Percentiles rank a stretch among this genome's conserved stretches.
phyloP scores from a whole-genome alignment of 2,888 invertebrate species.

The Ormyrus rosae region DNA sequence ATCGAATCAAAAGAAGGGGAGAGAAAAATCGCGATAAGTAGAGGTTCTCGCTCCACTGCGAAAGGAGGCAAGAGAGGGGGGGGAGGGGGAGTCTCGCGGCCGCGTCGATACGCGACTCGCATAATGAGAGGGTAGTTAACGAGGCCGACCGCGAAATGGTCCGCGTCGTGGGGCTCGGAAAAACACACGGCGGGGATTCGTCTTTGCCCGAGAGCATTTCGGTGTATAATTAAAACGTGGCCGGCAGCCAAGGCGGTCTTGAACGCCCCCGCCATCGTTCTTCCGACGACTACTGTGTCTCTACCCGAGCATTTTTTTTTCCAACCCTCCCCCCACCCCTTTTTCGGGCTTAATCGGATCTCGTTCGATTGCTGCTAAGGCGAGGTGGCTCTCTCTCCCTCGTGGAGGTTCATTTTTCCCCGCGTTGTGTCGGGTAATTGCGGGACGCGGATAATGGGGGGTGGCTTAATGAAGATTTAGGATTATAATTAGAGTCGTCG shows the following conservation, averaged over 20 bases:
- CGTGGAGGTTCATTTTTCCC: slow-evolving; percentile 3
- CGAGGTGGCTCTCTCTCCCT: background rate
- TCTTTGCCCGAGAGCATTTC: slow-evolving; percentile 13
- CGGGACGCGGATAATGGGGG: background rate
- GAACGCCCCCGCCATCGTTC: slow-evolving; percentile 5
- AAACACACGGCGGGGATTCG: background rate
- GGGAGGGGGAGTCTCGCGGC: too few species aligned
- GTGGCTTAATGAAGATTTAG: slow-evolving; percentile 18
- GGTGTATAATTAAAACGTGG: slow-evolving; percentile 47
- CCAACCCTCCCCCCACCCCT: background rate
- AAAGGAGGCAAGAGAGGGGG: too few species aligned
- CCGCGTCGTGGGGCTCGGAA: too few species aligned
- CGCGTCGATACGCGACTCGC: slow-evolving; percentile 53
- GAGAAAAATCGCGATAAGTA: too few species aligned
- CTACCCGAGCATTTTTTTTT: background rate
- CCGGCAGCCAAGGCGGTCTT: slow-evolving; percentile 26
- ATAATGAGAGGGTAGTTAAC: slow-evolving; percentile 61
- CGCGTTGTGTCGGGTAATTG: too few species aligned
- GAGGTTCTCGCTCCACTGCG: too few species aligned
- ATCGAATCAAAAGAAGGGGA: slow-evolving; percentile 21
- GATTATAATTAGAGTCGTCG: background rate
- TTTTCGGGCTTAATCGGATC: slow-evolving; percentile 18
- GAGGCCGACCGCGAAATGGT: slow-evolving; percentile 26
- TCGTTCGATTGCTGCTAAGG: background rate
- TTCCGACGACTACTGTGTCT: background rate